Percentiles rank a stretch among this genome's conserved stretches.
Conservation (phyloP, 2,797 vertebrate genomes). For the Gastrophryne carolinensis region DNA sequence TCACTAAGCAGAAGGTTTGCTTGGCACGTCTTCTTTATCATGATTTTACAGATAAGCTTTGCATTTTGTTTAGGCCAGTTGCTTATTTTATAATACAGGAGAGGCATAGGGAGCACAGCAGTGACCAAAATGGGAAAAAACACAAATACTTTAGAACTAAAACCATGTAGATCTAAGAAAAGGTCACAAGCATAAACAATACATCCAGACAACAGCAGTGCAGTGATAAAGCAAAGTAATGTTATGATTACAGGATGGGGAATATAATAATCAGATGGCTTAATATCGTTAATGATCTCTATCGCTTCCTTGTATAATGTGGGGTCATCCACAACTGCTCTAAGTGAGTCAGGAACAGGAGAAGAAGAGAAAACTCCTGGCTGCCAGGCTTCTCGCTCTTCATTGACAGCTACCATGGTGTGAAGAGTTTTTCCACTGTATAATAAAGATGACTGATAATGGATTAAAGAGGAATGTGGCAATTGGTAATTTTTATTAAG, state of each 20-base stretch:
- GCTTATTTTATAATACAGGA: neutral
- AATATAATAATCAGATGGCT: conserved; percentile 39
- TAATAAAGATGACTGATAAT: conserved; percentile 59
- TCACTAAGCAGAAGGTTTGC: conserved; percentile 57
- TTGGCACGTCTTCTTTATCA: conserved; percentile 52
- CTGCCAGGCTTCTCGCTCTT: conserved; percentile 54
- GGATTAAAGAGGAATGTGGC: conserved; percentile 54
- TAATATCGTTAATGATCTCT: conserved; percentile 59
- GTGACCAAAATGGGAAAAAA: neutral
- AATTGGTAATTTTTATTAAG: conserved; percentile 58
- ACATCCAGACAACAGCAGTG: too few species aligned
- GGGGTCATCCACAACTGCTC: conserved; percentile 53
- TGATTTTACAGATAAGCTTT: conserved; percentile 38
- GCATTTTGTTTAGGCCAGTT: neutral
- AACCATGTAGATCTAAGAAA: accelerated
- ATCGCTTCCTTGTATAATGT: conserved; percentile 60
- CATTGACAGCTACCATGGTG: conserved; percentile 59
- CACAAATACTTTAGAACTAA: too few species aligned
- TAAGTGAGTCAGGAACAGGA: conserved; percentile 47
- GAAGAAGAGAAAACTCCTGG: conserved; percentile 61
- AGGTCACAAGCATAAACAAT: too few species aligned
- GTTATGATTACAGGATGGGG: too few species aligned
- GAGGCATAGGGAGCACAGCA: neutral
- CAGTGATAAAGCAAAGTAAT: accelerated
- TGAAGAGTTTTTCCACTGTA: conserved; percentile 65